These are phyloP conservation scores for Vulpes ferrilata DNA, from an alignment of 2,113 vertebrate species.

Conservation along the genomic window DNA sequence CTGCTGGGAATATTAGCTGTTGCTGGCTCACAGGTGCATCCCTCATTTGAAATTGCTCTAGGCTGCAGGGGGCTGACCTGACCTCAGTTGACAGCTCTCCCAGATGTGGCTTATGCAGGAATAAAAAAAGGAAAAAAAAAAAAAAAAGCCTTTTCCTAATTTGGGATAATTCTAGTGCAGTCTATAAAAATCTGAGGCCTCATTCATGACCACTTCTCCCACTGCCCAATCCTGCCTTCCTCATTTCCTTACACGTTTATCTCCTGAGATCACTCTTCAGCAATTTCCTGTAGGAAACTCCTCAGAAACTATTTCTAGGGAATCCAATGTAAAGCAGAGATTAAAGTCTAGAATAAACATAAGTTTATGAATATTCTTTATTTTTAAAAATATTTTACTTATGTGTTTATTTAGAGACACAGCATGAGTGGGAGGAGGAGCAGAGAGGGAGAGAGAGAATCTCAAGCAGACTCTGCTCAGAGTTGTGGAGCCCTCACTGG, in stretches of 20 bases:
- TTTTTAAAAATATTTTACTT: too few species aligned
- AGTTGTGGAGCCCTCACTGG: too few species aligned
- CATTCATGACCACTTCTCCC: neutral
- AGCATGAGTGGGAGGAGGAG: too few species aligned
- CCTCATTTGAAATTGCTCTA: neutral
- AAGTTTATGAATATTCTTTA: neutral
- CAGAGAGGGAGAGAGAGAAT: too few species aligned
- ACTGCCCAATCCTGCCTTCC: neutral
- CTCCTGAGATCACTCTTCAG: neutral
- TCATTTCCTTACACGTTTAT: neutral
- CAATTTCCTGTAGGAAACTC: neutral
- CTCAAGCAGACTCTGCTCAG: too few species aligned
- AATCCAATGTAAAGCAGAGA: neutral
- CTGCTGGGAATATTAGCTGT: neutral
- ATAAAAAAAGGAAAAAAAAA: neutral
- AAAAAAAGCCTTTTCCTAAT: neutral
- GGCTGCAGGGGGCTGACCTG: neutral
- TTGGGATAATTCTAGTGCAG: neutral
- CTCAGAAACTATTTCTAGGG: neutral
- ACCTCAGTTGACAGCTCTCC: neutral
- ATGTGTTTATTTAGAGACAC: too few species aligned
- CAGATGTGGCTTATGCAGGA: neutral
- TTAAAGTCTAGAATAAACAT: neutral
- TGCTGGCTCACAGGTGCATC: neutral
- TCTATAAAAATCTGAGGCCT: neutral